Base-by-base conservation (phyloP, 1,140 invertebrate species). In the Latrodectus geometricus region DNA sequence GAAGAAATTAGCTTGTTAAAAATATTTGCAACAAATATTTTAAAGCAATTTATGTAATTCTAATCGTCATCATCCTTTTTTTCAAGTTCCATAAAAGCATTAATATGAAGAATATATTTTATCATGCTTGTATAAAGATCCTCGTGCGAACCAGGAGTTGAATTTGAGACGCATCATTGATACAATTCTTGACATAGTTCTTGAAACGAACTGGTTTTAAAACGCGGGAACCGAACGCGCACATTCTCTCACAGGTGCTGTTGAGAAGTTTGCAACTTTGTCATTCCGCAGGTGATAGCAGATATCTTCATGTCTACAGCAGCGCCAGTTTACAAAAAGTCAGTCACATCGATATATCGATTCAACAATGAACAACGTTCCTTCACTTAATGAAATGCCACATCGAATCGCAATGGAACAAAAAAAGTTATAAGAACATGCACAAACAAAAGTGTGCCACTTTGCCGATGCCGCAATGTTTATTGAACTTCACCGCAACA, bases 321-420 rank as follows among this genome's bases (percentile, higher is more conserved):
- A 78, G 52, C 8, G 61, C 20, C 76, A 23, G 17, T 48, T 17
- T 35, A 66, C 61, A 78, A 69, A 69, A 23, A 69, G n/a, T 50
- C 15, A 9, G 12, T 73, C 8, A 48, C 68, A 61, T 80, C 78
- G 68, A 80, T 80, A 54, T 80, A 80, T 80, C 66, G 78, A 80
- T 80, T 54, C 17, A 8, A 66, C 11, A n/a, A 17, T 0, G 9
- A 14, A n/a, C 20, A 70, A 23, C 78, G 78, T 80, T 80, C 78
- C 78, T 69, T 54, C 50, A 70, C 78, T 80, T 70, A 80, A 80
- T 80, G 69, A 80, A 50, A 80, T 72, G 78, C 66, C 69, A 80
- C 54, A 80, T 54, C 49, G 65, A 56, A 80, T 20, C 15, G 9
- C 15, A 35, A 7, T 35, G 68, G 23, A 68, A 23, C 50, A 20